These are phyloP conservation scores for Halictus ligatus DNA, from an alignment of 2,888 invertebrate genomes.

Conservation along the genomic window DNA sequence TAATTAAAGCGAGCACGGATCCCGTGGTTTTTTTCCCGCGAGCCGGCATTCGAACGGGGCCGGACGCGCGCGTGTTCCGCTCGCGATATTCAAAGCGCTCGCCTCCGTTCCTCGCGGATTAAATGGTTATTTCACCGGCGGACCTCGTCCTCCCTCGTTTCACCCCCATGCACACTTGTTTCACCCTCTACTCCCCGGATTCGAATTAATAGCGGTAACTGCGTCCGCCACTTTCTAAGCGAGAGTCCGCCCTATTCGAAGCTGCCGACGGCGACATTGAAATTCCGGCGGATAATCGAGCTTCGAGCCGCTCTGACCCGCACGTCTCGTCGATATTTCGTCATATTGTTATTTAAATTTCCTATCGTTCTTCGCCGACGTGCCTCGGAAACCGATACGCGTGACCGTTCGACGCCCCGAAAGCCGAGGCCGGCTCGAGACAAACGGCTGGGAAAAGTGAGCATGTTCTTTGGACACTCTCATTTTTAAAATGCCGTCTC, in stretches of 20 bases:
- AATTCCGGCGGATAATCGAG: slow-evolving; percentile 2
- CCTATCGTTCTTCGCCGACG: neutral
- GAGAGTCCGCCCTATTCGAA: neutral
- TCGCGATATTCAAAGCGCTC: slow-evolving; percentile 21
- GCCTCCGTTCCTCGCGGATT: slow-evolving; percentile 29
- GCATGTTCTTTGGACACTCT: neutral
- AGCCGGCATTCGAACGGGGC: neutral
- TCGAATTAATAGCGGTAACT: neutral
- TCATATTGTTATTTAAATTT: slow-evolving; percentile 4
- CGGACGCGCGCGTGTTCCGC: slow-evolving; percentile 15
- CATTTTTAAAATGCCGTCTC: neutral
- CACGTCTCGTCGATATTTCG: slow-evolving; percentile 8
- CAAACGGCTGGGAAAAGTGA: neutral
- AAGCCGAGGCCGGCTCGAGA: neutral
- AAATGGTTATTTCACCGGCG: slow-evolving; percentile 36
- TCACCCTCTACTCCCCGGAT: neutral
- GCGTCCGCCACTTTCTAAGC: neutral
- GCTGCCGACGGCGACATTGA: neutral
- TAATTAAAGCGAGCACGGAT: slow-evolving; percentile 50
- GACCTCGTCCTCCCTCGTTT: neutral
- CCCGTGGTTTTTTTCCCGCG: neutral
- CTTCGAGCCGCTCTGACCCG: no score
- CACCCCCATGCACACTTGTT: neutral
- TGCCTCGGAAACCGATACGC: neutral
- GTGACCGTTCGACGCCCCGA: neutral